Conservation (phyloP, 2,888 invertebrate species). For the Melipona beecheii region DNA sequence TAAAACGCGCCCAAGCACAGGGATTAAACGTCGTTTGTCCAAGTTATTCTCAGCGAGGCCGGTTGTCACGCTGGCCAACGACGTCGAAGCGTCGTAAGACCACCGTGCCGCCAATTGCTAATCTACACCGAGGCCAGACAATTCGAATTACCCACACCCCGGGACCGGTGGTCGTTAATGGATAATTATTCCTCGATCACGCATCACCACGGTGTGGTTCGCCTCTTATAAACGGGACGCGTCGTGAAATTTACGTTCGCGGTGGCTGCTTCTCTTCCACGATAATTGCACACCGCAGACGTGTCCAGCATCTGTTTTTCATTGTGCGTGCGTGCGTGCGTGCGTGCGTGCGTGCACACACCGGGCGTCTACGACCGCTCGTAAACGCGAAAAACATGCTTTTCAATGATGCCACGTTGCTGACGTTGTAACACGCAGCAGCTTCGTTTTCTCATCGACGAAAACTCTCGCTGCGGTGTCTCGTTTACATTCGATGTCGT, state of each 20-base stretch:
- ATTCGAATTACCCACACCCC: constrained; percentile 46
- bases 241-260: constrained; percentile 55
- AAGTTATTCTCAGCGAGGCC: constrained; percentile 1
- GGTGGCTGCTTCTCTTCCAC: constrained; percentile 23
- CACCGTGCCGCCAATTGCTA: constrained; percentile 54
- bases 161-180: constrained; percentile 43
- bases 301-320: constrained; percentile 58
- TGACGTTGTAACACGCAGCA: constrained; percentile 12
- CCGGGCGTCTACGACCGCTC: constrained; percentile 27
- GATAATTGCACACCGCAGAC: constrained; percentile 55
- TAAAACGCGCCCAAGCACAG: constrained; percentile 12
- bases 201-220: constrained; percentile 17
- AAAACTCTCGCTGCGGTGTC: neutral
- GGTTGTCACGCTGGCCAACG: constrained; percentile 20
- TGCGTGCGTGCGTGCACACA: constrained; percentile 13
- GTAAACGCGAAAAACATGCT: constrained; percentile 53
- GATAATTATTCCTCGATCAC: constrained; percentile 63
- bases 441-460: constrained; percentile 9
- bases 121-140: constrained; percentile 50
- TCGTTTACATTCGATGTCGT: constrained; percentile 9
- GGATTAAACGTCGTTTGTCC: constrained; percentile 19
- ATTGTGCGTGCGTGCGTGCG: constrained; percentile 24
- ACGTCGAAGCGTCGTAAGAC: constrained; percentile 34
- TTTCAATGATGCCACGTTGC: constrained; percentile 4
- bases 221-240: constrained; percentile 40